These are phyloP conservation scores for Oreonectes daqikongensis DNA, from an alignment of 2,797 vertebrate genomes.

Conservation along the genomic window DNA sequence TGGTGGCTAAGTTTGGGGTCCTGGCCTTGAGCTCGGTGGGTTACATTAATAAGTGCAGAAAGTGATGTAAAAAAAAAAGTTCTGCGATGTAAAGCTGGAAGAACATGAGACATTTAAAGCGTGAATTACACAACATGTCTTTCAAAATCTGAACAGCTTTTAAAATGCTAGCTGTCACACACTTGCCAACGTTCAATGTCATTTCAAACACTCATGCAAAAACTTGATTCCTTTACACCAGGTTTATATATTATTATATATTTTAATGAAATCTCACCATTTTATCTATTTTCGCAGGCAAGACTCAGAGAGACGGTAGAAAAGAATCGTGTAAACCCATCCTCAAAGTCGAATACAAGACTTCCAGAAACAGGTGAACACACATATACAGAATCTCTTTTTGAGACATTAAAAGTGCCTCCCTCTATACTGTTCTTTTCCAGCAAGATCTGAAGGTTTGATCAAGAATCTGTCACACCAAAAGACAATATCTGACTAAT, in stretches of 20 bases:
- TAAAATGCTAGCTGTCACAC: background rate
- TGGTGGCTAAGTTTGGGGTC: slow-evolving; percentile 30
- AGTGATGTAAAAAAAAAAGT: slow-evolving; percentile 12
- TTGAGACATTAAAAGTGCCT: background rate
- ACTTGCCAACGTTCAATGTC: background rate
- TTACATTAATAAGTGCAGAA: background rate
- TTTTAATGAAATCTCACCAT: background rate
- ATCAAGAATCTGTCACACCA: background rate
- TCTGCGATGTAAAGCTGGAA: background rate
- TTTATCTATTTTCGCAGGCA: slow-evolving; percentile 76
- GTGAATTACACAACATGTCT: background rate
- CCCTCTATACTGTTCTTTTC: background rate
- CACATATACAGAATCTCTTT: background rate
- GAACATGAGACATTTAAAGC: background rate
- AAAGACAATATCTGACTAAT: background rate
- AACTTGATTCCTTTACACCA: too few species aligned
- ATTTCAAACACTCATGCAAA: background rate
- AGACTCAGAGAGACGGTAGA: slow-evolving; percentile 92
- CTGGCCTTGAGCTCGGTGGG: slow-evolving; percentile 21
- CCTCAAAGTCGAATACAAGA: slow-evolving; percentile 97
- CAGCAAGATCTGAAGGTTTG: background rate
- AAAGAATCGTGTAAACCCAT: slow-evolving; percentile 98
- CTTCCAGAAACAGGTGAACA: slow-evolving; percentile 88
- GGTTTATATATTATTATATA: too few species aligned
- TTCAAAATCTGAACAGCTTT: background rate